Conservation (phyloP, 2,113 vertebrate species). For the Chlorodrepanis virens region DNA sequence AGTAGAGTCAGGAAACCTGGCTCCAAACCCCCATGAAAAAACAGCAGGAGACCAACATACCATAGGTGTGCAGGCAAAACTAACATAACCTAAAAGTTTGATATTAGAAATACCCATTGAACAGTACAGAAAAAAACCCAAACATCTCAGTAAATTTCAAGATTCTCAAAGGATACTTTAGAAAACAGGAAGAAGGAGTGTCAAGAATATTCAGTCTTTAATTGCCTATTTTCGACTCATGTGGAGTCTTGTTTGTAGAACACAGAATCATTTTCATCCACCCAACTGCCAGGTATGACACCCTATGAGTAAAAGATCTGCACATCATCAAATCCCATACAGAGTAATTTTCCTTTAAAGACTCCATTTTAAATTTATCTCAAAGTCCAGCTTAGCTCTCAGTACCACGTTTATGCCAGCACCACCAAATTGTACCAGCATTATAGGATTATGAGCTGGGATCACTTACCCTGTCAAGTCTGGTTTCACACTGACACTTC, state of each 20-base stretch:
- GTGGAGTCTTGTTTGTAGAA: not conserved
- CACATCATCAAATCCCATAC: not conserved
- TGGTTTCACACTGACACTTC: slow-evolving; percentile 12
- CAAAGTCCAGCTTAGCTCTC: not conserved
- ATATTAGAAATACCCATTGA: not conserved
- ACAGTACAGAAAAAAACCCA: not conserved
- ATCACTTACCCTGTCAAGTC: slow-evolving; percentile 5
- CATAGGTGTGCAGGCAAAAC: not conserved
- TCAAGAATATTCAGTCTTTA: not conserved
- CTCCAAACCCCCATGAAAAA: not conserved
- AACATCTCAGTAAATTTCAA: not conserved
- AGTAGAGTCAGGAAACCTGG: not conserved
- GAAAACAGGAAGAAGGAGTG: not conserved
- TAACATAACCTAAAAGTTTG: not conserved
- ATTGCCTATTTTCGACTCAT: not conserved
- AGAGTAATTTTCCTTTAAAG: not conserved
- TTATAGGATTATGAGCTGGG: slow-evolving; percentile 23
- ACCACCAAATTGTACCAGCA: not conserved
- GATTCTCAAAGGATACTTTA: not conserved
- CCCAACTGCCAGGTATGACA: not conserved
- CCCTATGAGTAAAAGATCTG: not conserved
- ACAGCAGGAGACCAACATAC: not conserved
- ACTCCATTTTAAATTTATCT: not conserved
- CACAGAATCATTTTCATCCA: not conserved
- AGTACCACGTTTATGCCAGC: not conserved